Evolutionary conservation across 2,113 vertebrate genomes (phyloP).

Genomic region (Ceuthmochares aereus): DNA sequence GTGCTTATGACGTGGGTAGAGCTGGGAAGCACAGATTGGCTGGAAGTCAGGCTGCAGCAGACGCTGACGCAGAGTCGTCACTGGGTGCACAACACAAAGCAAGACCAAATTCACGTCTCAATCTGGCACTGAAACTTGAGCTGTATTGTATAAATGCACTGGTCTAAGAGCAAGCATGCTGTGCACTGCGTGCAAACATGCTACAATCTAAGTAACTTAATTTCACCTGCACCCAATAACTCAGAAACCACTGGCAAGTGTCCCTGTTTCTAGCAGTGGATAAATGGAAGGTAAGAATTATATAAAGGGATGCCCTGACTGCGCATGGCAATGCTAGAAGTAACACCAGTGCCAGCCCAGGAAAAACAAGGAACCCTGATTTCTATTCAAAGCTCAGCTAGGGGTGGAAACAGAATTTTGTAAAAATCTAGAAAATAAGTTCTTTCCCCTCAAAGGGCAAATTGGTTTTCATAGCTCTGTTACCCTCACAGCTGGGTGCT

Average conservation of each 20-base stretch:
- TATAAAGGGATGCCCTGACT: not conserved
- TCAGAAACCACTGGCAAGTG: not conserved
- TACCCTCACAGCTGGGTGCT: not conserved
- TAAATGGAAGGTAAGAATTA: not conserved
- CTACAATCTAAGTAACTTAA: not conserved
- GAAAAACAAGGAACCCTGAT: not conserved
- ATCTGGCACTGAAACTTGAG: not conserved
- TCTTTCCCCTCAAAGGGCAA: not conserved
- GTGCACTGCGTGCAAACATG: rapidly evolving
- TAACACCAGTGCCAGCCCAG: not conserved
- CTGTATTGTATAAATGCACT: rapidly evolving
- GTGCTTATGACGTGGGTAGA: slow-evolving; percentile 96
- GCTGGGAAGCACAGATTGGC: slow-evolving; percentile 92
- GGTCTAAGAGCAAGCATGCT: not conserved
- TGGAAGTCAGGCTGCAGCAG: slow-evolving; percentile 96
- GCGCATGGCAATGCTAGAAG: not conserved
- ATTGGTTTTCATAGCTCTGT: not conserved
- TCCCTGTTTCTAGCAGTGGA: not conserved
- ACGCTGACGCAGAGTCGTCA: slow-evolving; percentile 95
- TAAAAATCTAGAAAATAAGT: not conserved
- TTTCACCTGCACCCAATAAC: not conserved
- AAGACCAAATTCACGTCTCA: not conserved
- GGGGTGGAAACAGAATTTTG: not conserved
- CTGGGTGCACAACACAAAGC: slow-evolving; percentile 64
- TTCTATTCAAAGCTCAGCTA: not conserved